Base-by-base conservation (phyloP, 2,888 invertebrate genomes). In the Cataglyphis altisquamis region DNA sequence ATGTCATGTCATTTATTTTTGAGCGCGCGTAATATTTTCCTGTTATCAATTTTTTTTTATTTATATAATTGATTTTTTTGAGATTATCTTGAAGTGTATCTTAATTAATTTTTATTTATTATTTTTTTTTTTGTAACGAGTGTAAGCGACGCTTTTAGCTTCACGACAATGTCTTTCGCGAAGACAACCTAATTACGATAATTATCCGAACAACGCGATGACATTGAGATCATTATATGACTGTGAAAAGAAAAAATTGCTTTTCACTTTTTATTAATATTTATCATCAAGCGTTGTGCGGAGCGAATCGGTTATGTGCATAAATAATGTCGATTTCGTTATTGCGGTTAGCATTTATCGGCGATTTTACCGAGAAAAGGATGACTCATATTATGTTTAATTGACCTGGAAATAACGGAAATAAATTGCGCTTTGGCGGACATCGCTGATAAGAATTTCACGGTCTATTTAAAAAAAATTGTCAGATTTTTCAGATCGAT, bases 191-290 rank as follows among this genome's bases (percentile, higher is more conserved):
- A 6, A 52, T 52, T 77, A 15, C 12, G 10, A 1, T 39, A 39
- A 45, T 45, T 66, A 52, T 75, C 52, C 36, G 10, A 63, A 18
- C 25, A 52, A 66, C 25, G 48, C 36, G 25, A 66, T n/a, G 39
- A 67, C 55, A 67, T 55, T 67, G 67, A 55, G 5, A 67, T 15
- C 29, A 10, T 55, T 39, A n/a, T 18, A 29, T 3, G 45, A 66
- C 36, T 66, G 29, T 4, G 25, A 25, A 9, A 67, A 9, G 39
- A 29, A 77, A 29, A 18, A 77, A 15, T 52, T 25, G 15, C 9
- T 67, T 67, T 55, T n/a, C n/a, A 36, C 8, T 77, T 67, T 29
- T 39, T 9, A 77, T 67, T 67, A 52, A 67, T 55, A 18, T 36
- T 39, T 60, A 36, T 63, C 15, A 18, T 3, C 1, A 0, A 12